Evolutionary conservation across 2,888 invertebrate genomes (phyloP).

Genomic region (Microdon myrmicae): DNA sequence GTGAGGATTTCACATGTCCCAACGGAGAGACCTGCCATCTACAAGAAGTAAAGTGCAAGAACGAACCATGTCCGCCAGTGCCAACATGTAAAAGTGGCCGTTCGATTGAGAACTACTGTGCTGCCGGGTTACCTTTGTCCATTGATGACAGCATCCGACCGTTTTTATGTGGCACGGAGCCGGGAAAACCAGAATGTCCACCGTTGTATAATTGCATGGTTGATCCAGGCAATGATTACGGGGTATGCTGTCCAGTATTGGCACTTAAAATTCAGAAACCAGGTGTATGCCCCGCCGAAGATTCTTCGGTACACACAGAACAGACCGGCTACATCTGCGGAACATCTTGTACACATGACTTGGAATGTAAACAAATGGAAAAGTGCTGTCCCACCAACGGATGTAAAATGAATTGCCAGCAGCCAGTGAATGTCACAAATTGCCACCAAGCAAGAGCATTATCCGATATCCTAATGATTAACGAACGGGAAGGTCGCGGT

Average conservation of each 20-base stretch:
- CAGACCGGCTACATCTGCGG: slow-evolving; percentile 70
- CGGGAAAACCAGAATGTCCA: slow-evolving; percentile 86
- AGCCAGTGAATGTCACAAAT: slow-evolving; percentile 80
- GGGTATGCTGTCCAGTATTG: slow-evolving; percentile 83
- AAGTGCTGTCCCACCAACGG: slow-evolving; percentile 83
- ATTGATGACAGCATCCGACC: slow-evolving; percentile 80
- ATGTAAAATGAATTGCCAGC: slow-evolving; percentile 78
- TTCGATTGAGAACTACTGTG: slow-evolving; percentile 81
- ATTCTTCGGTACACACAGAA: slow-evolving; percentile 64
- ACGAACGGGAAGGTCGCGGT: slow-evolving; percentile 82
- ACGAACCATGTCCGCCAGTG: slow-evolving; percentile 84
- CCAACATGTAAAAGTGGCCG: slow-evolving; percentile 85
- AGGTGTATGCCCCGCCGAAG: slow-evolving; percentile 76
- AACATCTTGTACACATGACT: slow-evolving; percentile 78
- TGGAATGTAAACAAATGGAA: slow-evolving; percentile 83
- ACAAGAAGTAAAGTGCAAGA: slow-evolving; percentile 80
- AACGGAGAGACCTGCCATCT: slow-evolving; percentile 80
- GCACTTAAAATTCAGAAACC: slow-evolving; percentile 80
- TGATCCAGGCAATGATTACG: slow-evolving; percentile 84
- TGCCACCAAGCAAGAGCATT: slow-evolving; percentile 82
- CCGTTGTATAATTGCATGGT: slow-evolving; percentile 84
- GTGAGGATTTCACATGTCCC: slow-evolving; percentile 79
- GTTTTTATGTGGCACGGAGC: slow-evolving; percentile 82
- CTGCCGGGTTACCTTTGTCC: slow-evolving; percentile 78
- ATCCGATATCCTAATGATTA: slow-evolving; percentile 79